These are phyloP conservation scores for Meteorus colon DNA, from an alignment of 2,888 invertebrate species.

Conservation along the genomic window DNA sequence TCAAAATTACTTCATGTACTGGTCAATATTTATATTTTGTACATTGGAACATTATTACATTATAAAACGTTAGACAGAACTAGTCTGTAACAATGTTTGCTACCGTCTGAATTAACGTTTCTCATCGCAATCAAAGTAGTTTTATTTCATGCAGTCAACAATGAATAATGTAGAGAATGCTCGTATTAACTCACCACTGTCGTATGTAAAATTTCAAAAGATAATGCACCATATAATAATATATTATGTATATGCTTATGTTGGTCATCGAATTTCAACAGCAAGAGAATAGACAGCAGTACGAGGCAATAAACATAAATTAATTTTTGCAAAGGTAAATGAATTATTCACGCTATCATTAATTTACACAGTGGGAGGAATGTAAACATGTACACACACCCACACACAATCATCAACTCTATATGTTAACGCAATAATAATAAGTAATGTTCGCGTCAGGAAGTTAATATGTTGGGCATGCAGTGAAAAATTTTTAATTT, in stretches of 20 bases:
- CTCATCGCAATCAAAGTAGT: too few species aligned
- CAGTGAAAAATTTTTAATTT: background rate
- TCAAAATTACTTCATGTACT: too few species aligned
- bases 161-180: too few species aligned
- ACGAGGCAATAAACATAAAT: conserved; percentile 4
- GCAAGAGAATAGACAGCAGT: background rate
- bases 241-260: background rate
- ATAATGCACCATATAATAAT: too few species aligned
- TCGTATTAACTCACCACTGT: too few species aligned
- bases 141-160: too few species aligned
- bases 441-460: background rate
- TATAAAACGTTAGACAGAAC: too few species aligned
- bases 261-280: background rate
- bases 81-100: too few species aligned
- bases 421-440: background rate
- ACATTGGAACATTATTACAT: too few species aligned
- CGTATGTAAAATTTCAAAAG: too few species aligned
- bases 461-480: background rate
- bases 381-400: background rate
- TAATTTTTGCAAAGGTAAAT: conserved; percentile 25
- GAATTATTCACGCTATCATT: conserved; percentile 23
- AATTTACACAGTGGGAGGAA: background rate
- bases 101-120: too few species aligned
- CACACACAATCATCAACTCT: background rate
- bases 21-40: too few species aligned